Percentiles rank a stretch among this genome's conserved stretches.
These are phyloP conservation scores for Heliconius erato DNA, from an alignment of 2,888 invertebrate species.

Conservation along the genomic window DNA sequence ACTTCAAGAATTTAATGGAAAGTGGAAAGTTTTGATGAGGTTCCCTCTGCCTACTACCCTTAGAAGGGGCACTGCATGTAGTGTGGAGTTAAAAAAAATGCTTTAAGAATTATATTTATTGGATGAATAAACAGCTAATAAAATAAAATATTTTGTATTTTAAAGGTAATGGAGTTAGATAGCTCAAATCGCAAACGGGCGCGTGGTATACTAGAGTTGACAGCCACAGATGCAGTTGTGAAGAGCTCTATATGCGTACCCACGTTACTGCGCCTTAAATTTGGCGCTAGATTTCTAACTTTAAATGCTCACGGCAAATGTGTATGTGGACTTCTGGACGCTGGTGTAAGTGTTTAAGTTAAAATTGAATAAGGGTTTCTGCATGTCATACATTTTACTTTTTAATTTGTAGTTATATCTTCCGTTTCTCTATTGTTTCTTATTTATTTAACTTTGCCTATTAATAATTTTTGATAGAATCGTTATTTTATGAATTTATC, in stretches of 20 bases:
- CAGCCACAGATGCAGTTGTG: slow-evolving; percentile 63
- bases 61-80: too few relatives aligned
- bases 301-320: slow-evolving; percentile 67
- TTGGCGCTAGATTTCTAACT: slow-evolving; percentile 61
- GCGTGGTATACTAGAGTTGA: slow-evolving; percentile 67
- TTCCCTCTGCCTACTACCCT: too few relatives aligned
- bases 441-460: neutral
- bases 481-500: too few relatives aligned
- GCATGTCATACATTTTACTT: neutral
- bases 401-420: neutral
- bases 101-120: too few relatives aligned
- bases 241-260: slow-evolving; percentile 64
- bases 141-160: slow-evolving; percentile 4
- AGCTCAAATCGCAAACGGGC: slow-evolving; percentile 62
- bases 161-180: slow-evolving; percentile 72
- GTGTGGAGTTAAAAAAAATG: too few relatives aligned
- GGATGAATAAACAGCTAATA: too few relatives aligned
- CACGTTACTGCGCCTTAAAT: slow-evolving; percentile 59
- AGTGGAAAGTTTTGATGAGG: too few relatives aligned
- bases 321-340: slow-evolving; percentile 66
- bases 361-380: neutral
- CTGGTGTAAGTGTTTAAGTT: slow-evolving; percentile 55
- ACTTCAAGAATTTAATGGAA: too few relatives aligned
- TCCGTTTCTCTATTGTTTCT: neutral
- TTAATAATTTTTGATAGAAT: too few relatives aligned